Base-by-base conservation (phyloP, 2,113 vertebrate species). In the Poeciliopsis prolifica region DNA sequence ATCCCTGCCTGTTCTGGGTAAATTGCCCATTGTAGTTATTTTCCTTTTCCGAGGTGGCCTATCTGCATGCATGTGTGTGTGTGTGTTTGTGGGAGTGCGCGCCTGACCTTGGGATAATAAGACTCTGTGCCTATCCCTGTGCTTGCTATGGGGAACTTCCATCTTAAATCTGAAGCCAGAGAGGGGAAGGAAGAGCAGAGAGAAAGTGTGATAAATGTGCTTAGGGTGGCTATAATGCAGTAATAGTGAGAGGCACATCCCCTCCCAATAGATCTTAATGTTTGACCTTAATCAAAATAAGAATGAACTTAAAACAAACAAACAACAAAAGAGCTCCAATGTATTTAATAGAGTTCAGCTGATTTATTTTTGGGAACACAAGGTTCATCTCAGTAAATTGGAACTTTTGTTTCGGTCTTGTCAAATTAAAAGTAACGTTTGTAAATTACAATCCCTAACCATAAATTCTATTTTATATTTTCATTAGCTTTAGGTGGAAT, bases 1-100 rank as follows among this genome's bases (percentile, higher is more conserved):
- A 91, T 91, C 86, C 82, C 77, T 87, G 86, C 81, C 87, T 92
- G 83, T 91, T 92, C 70, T 88, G 83, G 87, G 83, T 92, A 89
- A 92, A 92, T 92, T 90, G 87, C 87, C 89, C 82, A 90, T 91
- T 93, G 90, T 92, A 89, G 88, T 92, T 84, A 92, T 91, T 91
- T 90, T 91, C 82, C 84, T 83, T 87, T 88, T 90, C 54, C 82
- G 72, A 81, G 86, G 82, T 89, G 82, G 81, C 68, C 79, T 80
- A 64, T 89, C 29, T 89, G 70, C 84, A 68, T 81, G 37, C 35
- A 19, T 42, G 29, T 72, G 72, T 72, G 70, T 17, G 64, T 71
- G 62, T 77, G 66, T 68, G 15, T 48, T 35, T 65, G 70, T 74
- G 51, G 7, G 48, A 70, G 28, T 83, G 69, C 68, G 58, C 75